Percentiles rank a stretch among this genome's conserved stretches.
Evolutionary conservation across 2,113 vertebrate species (phyloP).

Genomic region (Passer domesticus): DNA sequence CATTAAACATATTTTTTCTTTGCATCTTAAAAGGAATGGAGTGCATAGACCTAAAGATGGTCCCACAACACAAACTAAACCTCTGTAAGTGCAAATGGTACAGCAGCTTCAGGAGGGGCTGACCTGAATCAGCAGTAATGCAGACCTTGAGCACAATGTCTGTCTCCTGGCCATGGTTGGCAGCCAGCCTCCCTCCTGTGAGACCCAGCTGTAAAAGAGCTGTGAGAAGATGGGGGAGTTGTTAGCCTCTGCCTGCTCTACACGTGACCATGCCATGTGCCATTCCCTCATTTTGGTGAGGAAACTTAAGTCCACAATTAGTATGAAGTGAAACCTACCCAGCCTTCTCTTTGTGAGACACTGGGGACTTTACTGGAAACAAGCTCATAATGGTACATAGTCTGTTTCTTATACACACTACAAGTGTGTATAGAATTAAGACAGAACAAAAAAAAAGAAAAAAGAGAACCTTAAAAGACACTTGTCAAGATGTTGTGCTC

Average conservation of each 20-base stretch:
- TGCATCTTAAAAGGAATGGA: neutral
- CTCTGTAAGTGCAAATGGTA: rapidly evolving
- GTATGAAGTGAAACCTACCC: neutral
- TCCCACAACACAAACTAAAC: neutral
- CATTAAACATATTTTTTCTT: neutral
- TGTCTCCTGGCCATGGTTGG: neutral
- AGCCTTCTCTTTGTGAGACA: neutral
- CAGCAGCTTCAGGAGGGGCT: neutral
- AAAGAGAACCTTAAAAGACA: neutral
- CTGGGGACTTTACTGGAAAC: neutral
- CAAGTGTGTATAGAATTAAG: neutral
- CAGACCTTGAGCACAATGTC: neutral
- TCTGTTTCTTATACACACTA: neutral
- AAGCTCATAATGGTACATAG: neutral
- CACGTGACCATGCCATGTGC: rapidly evolving
- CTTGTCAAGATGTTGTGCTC: neutral
- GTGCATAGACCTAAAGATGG: neutral
- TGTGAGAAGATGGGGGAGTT: neutral
- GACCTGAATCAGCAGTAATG: neutral
- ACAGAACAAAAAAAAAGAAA: neutral
- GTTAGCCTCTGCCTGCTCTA: neutral
- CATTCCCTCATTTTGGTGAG: neutral
- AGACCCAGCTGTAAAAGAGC: neutral
- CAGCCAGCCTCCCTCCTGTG: neutral
- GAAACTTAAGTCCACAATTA: neutral